Percentiles rank a stretch among this genome's conserved stretches.
Evolutionary conservation across 2,888 invertebrate species (phyloP).

Genomic region (Zele albiditarsus): DNA sequence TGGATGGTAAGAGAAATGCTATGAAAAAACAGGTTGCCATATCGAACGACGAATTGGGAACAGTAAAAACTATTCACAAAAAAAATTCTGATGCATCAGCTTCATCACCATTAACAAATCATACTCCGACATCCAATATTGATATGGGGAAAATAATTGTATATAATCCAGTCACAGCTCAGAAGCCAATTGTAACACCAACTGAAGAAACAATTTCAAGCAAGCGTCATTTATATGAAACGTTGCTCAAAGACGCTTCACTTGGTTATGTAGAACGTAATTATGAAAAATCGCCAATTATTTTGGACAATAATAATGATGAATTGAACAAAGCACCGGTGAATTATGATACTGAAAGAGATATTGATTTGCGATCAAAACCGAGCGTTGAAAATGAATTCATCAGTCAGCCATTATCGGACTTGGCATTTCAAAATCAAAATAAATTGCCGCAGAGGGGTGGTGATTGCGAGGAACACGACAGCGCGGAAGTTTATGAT

Average conservation of each 20-base stretch:
- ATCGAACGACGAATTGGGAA: constrained; percentile 54
- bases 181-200: background rate
- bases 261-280: constrained; percentile 48
- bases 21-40: constrained; percentile 49
- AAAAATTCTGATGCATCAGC: constrained; percentile 24
- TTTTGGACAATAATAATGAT: background rate
- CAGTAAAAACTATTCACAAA: constrained; percentile 10
- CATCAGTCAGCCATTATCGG: background rate
- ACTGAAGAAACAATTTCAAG: constrained; percentile 54
- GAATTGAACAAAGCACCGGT: background rate
- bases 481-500: background rate
- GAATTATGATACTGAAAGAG: background rate
- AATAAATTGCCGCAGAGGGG: background rate
- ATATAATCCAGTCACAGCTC: constrained; percentile 33
- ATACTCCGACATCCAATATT: constrained; percentile 12
- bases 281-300: background rate
- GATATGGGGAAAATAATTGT: constrained; percentile 45
- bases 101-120: constrained; percentile 15
- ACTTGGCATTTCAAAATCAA: background rate
- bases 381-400: background rate
- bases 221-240: constrained; percentile 64
- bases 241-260: constrained; percentile 65
- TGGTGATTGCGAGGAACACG: background rate
- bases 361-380: background rate
- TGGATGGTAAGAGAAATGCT: constrained; percentile 62